Evolutionary conservation across 2,888 invertebrate genomes (phyloP), one percentile per base, ranked within the genome.

Genomic region (Dorcus parallelipipedus): DNA sequence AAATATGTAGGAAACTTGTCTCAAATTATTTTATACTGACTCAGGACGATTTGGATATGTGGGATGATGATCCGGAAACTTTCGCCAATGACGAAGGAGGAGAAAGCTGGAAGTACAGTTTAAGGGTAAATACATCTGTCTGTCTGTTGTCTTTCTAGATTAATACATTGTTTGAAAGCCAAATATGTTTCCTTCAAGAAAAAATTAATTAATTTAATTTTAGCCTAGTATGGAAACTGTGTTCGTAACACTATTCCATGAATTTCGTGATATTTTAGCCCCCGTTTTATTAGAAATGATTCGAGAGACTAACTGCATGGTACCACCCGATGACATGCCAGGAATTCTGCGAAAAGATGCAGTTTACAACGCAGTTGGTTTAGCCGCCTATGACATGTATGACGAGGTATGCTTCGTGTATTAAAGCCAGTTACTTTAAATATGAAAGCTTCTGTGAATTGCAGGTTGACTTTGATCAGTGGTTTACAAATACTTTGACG

Each of bases 71-170:
- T 77, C 95, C 96, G 0, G 97, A 97, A 79, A 88, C 88, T 65
- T 96, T 93, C 76, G 91, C 92, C 72, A 88, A 88, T 43, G 93
- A 93, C 70, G 94, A 95, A 76, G 86, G 88, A 9, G 94, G 94
- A 0, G 95, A 96, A 75, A 89, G 91, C n/a, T 95, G 94, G 92
- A 95, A 94, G 74, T 97, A 94, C 74, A 93, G 90, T 71, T 81
- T 95, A 61, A 85, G 92, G 83, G 92, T 92, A 78, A 80, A 58
- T 40, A 45, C 14, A 14, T 14, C 14, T 14, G 14, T 14, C 14
- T 14, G 14, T 14, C 14, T 14, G 14, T 14, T 14, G 1, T 14
- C 14, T 14, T 14, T 14, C 14, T 14, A 14, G 14, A 14, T 14
- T 14, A 14, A 14, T 14, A 14, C 14, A 20, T 20, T 20, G 20